phyloP scores from a whole-genome alignment of 2,888 invertebrate species.

The Hypena proboscidalis region DNA sequence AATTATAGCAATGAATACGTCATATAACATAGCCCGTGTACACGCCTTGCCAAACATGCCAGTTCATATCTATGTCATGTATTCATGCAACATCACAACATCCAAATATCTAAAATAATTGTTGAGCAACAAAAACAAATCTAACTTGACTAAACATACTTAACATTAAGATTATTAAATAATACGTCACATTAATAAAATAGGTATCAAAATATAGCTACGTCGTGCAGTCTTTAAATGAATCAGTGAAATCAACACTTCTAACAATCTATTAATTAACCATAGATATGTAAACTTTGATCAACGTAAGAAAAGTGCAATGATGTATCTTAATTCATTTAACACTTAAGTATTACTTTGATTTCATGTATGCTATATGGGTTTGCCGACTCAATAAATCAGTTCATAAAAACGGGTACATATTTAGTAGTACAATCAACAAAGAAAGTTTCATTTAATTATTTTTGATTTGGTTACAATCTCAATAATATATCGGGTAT shows the following conservation, averaged over 20 bases:
- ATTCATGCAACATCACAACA: slow-evolving; percentile 44
- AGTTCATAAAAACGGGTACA: slow-evolving; percentile 24
- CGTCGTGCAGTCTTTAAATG: slow-evolving; percentile 72
- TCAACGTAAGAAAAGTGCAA: slow-evolving; percentile 36
- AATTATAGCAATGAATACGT: too few species aligned
- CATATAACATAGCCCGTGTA: too few species aligned
- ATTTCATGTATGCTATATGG: slow-evolving; percentile 8
- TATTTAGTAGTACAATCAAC: too few species aligned
- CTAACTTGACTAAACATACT: slow-evolving; percentile 48
- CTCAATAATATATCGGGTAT: too few species aligned
- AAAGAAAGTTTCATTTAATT: too few species aligned
- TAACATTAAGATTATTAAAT: slow-evolving; percentile 49
- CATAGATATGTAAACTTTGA: slow-evolving; percentile 70
- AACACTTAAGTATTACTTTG: slow-evolving; percentile 30
- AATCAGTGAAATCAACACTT: slow-evolving; percentile 55
- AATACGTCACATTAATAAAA: slow-evolving; percentile 46
- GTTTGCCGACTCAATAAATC: slow-evolving; percentile 25
- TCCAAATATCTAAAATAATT: slow-evolving; percentile 41
- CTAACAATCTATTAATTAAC: slow-evolving; percentile 62
- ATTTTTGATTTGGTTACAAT: too few species aligned
- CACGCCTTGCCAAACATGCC: too few species aligned
- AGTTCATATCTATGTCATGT: slow-evolving; percentile 26
- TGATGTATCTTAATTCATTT: slow-evolving; percentile 23
- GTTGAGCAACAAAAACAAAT: slow-evolving; percentile 62
- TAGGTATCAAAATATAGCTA: slow-evolving; percentile 70